Conservation (phyloP, 2,888 invertebrate genomes). For the Prionchulus punctatus region DNA sequence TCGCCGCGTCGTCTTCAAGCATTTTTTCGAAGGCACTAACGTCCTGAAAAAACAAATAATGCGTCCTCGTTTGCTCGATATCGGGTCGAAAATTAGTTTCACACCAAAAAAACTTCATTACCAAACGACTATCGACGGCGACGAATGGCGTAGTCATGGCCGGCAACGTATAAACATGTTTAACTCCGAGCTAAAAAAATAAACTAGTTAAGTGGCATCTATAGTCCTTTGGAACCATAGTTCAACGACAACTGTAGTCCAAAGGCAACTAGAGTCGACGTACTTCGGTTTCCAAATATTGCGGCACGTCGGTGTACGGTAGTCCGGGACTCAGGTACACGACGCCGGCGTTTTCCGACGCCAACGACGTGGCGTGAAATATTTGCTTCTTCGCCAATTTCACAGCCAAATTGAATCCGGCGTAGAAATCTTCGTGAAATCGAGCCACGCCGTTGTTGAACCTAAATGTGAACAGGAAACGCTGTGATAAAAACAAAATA, state of each 20-base stretch:
- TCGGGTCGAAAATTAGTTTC: not conserved
- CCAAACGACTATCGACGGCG: not conserved
- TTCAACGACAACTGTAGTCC: not conserved
- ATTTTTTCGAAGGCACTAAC: conserved; percentile 10
- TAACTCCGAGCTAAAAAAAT: not conserved
- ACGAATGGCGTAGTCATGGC: not conserved
- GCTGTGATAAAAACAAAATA: not conserved
- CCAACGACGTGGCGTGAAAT: not conserved
- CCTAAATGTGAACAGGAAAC: conserved; percentile 1
- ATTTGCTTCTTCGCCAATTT: not conserved
- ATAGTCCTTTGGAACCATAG: not conserved
- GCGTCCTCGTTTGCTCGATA: too few relatives aligned
- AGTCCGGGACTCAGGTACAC: conserved; percentile 24
- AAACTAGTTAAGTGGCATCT: not conserved
- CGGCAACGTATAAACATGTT: not conserved
- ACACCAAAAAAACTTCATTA: too few relatives aligned
- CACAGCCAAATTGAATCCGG: conserved; percentile 15
- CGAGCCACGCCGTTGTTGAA: conserved; percentile 1
- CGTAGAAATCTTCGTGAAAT: conserved; percentile 10
- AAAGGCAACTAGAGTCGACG: conserved; percentile 8
- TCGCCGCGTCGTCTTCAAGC: conserved; percentile 16
- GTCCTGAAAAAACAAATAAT: conserved; percentile 17
- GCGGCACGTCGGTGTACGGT: conserved; percentile 18
- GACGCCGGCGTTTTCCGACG: conserved; percentile 15
- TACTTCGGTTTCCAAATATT: conserved; percentile 18